Evolutionary conservation across 2,888 invertebrate species (phyloP).

Genomic region (Morinoia aosen): DNA sequence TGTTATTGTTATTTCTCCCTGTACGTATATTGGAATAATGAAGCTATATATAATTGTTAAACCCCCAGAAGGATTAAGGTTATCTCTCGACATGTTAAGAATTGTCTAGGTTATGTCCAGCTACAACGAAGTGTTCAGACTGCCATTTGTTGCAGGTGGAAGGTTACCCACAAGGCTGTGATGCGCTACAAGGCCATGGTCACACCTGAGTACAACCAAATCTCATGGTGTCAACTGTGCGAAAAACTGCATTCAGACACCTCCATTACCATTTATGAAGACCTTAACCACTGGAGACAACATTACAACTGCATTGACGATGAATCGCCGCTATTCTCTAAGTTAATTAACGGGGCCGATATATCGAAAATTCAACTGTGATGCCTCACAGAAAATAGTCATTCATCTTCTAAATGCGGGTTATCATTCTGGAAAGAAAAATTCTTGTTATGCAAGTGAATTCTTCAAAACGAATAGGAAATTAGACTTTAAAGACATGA

Average conservation of each 20-base stretch:
- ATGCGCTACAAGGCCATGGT: not conserved
- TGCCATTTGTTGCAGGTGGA: slow-evolving; percentile 27
- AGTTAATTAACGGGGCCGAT: not conserved
- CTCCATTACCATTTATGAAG: not conserved
- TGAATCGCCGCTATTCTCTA: not conserved
- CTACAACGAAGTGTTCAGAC: not conserved
- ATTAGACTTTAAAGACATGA: not conserved
- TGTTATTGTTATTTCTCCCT: too few relatives aligned
- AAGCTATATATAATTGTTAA: too few relatives aligned
- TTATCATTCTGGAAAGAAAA: not conserved
- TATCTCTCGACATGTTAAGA: not conserved
- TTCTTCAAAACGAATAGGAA: not conserved
- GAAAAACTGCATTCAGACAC: slow-evolving; percentile 16
- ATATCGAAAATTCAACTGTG: not conserved
- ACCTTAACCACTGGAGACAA: not conserved
- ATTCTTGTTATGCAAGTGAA: not conserved
- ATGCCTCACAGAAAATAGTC: not conserved
- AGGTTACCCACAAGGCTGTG: slow-evolving; percentile 1
- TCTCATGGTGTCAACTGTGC: slow-evolving; percentile 27
- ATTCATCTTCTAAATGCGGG: not conserved
- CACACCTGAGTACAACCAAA: not conserved
- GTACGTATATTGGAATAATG: too few relatives aligned
- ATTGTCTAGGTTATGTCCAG: not conserved
- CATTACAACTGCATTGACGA: not conserved
- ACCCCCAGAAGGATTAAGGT: not conserved